phyloP scores from a whole-genome alignment of 1,140 invertebrate species.

The Uloborus diversus region DNA sequence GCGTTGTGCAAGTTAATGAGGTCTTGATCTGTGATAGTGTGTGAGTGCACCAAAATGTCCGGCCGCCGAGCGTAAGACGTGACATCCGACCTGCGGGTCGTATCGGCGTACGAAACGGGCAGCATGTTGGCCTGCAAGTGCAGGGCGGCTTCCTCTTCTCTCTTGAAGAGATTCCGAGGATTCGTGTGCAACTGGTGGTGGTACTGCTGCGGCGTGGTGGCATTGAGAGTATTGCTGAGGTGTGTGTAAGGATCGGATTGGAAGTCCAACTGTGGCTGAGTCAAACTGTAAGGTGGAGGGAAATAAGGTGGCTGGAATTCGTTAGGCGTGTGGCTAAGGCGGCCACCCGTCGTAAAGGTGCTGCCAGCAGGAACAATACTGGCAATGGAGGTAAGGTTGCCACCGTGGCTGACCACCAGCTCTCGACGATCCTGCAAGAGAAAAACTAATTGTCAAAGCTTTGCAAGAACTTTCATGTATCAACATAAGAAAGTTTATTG shows the following conservation, averaged over 20 bases:
- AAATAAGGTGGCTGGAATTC: constrained; percentile 97
- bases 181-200: constrained; percentile 66
- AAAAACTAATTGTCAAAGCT: background rate
- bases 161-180: constrained; percentile 67
- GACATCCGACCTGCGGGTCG: constrained; percentile 8
- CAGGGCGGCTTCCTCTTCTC: constrained; percentile 68
- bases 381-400: constrained; percentile 72
- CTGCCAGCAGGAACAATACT: constrained; percentile 70
- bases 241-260: constrained; percentile 72
- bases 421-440: constrained; percentile 67
- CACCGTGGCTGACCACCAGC: constrained; percentile 73
- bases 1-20: constrained; percentile 67
- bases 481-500: too few species aligned
- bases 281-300: constrained; percentile 85
- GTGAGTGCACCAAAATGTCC: constrained; percentile 71
- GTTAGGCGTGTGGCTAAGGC: constrained; percentile 67
- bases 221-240: constrained; percentile 71
- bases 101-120: constrained; percentile 61
- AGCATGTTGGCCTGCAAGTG: constrained; percentile 66
- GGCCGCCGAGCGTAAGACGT: constrained; percentile 67
- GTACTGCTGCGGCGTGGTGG: constrained; percentile 68
- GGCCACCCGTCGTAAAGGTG: constrained; percentile 72
- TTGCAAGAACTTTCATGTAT: too few species aligned
- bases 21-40: constrained; percentile 69
- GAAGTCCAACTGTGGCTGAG: constrained; percentile 63